Evolutionary conservation across 2,888 invertebrate genomes (phyloP).

Genomic region (Ophioninae sp.): DNA sequence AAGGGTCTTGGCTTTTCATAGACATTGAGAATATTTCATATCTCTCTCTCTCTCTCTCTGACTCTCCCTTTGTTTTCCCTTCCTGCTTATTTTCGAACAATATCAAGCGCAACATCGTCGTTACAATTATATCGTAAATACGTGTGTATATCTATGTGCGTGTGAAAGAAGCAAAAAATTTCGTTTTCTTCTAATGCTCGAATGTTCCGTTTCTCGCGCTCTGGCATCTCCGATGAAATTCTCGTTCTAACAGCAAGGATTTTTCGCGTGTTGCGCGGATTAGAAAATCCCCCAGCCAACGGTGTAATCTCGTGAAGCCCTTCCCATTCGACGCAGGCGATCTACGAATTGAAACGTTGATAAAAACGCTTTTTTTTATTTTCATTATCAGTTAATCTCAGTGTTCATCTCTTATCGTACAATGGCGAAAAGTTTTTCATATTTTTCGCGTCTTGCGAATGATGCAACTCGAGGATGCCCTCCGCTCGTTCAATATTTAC

Average conservation of each 20-base stretch:
- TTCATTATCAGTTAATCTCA: neutral
- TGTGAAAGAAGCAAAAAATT: slow-evolving; percentile 59
- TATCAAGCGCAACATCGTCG: slow-evolving; percentile 34
- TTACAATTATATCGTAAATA: slow-evolving; percentile 46
- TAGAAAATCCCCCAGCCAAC: slow-evolving; percentile 84
- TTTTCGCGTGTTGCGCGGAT: slow-evolving; percentile 61
- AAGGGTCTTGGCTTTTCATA: slow-evolving; percentile 28
- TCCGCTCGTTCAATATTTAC: neutral
- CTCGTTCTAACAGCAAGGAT: slow-evolving; percentile 30
- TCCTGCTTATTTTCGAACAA: slow-evolving; percentile 11
- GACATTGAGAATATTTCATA: slow-evolving; percentile 22
- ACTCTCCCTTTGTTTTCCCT: slow-evolving; percentile 13
- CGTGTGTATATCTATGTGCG: slow-evolving; percentile 40
- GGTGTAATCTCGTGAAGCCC: slow-evolving; percentile 91
- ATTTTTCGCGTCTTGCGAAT: neutral
- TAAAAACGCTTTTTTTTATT: slow-evolving; percentile 63
- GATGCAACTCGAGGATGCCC: neutral
- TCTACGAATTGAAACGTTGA: slow-evolving; percentile 82
- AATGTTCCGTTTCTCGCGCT: slow-evolving; percentile 61
- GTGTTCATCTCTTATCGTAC: neutral
- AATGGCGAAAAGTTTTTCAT: neutral
- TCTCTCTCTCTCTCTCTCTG: slow-evolving; percentile 13
- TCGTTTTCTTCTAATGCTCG: slow-evolving; percentile 48
- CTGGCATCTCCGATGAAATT: slow-evolving; percentile 50
- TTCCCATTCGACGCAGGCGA: slow-evolving; percentile 90